These are phyloP conservation scores for Euleptes europaea DNA, from an alignment of 2,113 vertebrate species.

Conservation along the genomic window DNA sequence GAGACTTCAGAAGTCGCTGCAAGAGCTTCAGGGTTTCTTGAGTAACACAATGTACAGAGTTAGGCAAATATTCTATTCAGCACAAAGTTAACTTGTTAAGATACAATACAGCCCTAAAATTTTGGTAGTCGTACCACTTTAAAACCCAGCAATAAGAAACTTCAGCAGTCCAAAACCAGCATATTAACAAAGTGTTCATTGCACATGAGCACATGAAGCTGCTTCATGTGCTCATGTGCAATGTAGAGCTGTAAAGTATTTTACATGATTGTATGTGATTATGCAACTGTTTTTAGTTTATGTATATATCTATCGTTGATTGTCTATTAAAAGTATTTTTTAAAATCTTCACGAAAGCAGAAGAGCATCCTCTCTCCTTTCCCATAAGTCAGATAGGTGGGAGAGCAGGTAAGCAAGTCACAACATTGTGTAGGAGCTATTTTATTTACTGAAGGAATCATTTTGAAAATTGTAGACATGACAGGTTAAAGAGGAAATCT, in stretches of 20 bases:
- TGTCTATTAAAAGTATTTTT: no score
- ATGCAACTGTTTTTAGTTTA: no score
- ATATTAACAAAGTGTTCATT: no score
- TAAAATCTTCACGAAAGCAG: not conserved
- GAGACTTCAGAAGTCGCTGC: slow-evolving; percentile 96
- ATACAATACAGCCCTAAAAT: no score
- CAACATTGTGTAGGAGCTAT: not conserved
- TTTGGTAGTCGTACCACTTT: no score
- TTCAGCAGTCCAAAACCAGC: no score
- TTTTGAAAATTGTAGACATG: not conserved
- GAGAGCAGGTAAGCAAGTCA: not conserved
- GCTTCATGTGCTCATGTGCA: no score
- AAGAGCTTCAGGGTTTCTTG: slow-evolving; percentile 96
- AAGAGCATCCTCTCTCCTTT: not conserved
- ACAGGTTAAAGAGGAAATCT: not conserved
- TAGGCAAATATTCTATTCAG: slow-evolving; percentile 55
- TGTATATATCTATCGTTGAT: no score
- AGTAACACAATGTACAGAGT: slow-evolving; percentile 65
- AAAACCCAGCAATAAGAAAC: no score
- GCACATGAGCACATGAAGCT: no score
- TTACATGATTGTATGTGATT: no score
- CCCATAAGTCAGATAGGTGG: not conserved
- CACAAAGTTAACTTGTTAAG: slow-evolving; percentile 26
- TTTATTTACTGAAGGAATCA: not conserved
- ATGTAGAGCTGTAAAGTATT: no score